Evolutionary conservation across 2,113 vertebrate genomes (phyloP).

Genomic region (Proterorhinus semilunaris): DNA sequence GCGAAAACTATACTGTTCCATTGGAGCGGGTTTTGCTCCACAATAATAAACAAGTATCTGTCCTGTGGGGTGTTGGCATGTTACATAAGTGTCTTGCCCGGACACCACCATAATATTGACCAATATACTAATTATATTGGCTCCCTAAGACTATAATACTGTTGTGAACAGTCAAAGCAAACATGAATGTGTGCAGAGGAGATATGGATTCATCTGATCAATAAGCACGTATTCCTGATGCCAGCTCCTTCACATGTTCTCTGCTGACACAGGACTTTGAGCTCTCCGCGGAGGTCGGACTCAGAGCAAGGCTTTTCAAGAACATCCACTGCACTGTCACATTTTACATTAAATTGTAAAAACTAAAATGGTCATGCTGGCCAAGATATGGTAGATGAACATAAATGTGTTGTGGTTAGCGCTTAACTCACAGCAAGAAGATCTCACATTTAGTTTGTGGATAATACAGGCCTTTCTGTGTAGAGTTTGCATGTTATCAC

Average conservation of each 20-base stretch:
- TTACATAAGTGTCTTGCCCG: background rate
- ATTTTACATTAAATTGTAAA: background rate
- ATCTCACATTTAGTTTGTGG: too few species aligned
- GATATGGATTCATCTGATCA: background rate
- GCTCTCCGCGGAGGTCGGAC: background rate
- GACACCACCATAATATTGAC: background rate
- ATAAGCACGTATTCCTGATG: background rate
- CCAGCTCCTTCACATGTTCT: background rate
- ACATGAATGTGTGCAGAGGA: background rate
- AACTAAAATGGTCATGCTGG: background rate
- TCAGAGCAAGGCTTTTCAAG: background rate
- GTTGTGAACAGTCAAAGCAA: background rate
- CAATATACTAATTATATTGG: background rate
- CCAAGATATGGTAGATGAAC: too few species aligned
- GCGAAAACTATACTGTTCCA: too few species aligned
- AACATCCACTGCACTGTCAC: background rate
- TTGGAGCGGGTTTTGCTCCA: too few species aligned
- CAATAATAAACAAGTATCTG: too few species aligned
- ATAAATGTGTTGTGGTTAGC: too few species aligned
- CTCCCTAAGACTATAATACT: background rate
- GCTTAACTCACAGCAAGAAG: too few species aligned
- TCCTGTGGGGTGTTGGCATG: background rate
- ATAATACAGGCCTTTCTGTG: too few species aligned
- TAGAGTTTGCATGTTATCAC: too few species aligned
- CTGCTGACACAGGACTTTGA: background rate